Conservation (phyloP, 1,140 invertebrate genomes). For the Neodiprion lecontei region DNA sequence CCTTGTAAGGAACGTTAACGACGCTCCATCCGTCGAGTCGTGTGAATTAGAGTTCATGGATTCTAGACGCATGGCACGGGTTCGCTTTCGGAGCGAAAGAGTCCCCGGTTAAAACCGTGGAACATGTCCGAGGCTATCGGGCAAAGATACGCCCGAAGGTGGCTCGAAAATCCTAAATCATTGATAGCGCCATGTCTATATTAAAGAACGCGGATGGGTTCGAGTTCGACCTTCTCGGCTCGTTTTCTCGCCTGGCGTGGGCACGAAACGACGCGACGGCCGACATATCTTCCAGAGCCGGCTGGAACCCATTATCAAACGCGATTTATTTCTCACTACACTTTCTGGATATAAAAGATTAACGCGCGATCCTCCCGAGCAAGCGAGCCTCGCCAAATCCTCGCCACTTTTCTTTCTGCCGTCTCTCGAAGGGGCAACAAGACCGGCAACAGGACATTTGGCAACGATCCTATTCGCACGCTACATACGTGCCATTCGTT, state of each 20-base stretch:
- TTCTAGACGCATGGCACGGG: too few relatives aligned
- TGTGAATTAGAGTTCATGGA: too few relatives aligned
- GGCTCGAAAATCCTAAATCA: not conserved
- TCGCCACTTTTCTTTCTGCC: not conserved
- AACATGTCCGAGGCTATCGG: not conserved
- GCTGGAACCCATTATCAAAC: not conserved
- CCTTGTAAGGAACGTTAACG: too few relatives aligned
- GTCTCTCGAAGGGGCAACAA: too few relatives aligned
- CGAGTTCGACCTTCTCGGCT: not conserved
- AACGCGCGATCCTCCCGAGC: not conserved
- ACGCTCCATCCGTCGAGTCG: too few relatives aligned
- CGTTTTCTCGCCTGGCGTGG: not conserved
- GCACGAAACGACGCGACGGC: not conserved
- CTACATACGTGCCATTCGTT: too few relatives aligned
- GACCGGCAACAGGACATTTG: too few relatives aligned
- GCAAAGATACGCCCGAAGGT: not conserved
- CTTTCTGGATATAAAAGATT: constrained; percentile 4
- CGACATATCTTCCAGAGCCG: not conserved
- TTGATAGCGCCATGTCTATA: not conserved
- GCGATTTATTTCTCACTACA: not conserved
- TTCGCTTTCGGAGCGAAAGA: too few relatives aligned
- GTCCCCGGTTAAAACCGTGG: not conserved
- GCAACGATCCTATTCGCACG: too few relatives aligned
- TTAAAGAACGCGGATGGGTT: not conserved
- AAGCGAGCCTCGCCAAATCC: not conserved